phyloP scores from a whole-genome alignment of 2,797 vertebrate genomes.

The Trematomus bernacchii region DNA sequence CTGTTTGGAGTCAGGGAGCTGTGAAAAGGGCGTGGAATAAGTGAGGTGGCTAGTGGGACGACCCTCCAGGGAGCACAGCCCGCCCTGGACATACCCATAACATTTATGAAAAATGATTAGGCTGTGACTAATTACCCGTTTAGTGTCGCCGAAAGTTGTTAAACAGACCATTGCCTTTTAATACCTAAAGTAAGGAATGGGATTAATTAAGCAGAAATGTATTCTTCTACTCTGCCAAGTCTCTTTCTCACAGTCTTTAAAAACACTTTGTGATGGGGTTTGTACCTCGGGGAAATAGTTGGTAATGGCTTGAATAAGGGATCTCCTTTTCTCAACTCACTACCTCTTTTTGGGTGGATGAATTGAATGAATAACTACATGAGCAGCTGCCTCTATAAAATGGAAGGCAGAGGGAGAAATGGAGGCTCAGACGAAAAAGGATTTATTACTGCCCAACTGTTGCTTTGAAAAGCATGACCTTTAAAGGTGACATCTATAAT shows the following conservation, averaged over 20 bases:
- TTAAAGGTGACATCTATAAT: constrained; percentile 53
- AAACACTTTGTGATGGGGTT: constrained; percentile 76
- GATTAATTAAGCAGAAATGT: constrained; percentile 89
- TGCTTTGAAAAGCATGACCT: constrained; percentile 49
- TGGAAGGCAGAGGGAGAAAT: constrained; percentile 37
- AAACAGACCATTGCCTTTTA: constrained; percentile 90
- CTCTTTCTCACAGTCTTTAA: constrained; percentile 76
- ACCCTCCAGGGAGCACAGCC: constrained; percentile 70
- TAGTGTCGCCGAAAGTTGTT: constrained; percentile 87
- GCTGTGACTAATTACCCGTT: constrained; percentile 89
- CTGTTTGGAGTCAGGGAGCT: constrained; percentile 36
- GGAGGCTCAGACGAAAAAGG: constrained; percentile 34
- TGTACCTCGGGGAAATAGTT: constrained; percentile 75
- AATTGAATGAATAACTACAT: constrained; percentile 58
- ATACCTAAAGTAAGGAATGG: constrained; percentile 86
- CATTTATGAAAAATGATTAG: constrained; percentile 88
- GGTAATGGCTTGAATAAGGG: constrained; percentile 78
- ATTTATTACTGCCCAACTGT: constrained; percentile 57
- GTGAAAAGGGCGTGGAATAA: constrained; percentile 57
- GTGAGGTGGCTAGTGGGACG: constrained; percentile 63
- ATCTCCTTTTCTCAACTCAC: constrained; percentile 68
- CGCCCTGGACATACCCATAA: constrained; percentile 82
- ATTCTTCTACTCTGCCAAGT: constrained; percentile 85
- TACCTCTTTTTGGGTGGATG: constrained; percentile 62
- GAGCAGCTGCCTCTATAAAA: constrained; percentile 65